Evolutionary conservation across 37 sponge, comb jelly and placozoan species (phyloP).

Genomic region (Agelas oroides): DNA sequence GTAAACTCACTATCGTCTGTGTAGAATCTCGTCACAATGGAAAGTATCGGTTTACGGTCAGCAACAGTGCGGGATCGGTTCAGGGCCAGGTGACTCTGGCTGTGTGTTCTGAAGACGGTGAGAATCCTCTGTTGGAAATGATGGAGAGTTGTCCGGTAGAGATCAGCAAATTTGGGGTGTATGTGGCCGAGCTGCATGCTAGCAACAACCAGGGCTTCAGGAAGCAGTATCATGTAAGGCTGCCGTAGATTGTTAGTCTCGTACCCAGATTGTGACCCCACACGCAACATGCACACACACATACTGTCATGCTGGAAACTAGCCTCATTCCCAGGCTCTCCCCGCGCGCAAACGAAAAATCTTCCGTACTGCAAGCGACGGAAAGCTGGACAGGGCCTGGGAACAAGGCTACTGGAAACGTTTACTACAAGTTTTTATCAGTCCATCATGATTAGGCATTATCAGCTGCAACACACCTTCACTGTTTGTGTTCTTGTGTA

Average conservation of each 20-base stretch:
- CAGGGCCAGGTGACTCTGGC: conserved; percentile 40
- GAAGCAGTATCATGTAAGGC: conserved; percentile 50
- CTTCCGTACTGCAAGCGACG: too few relatives aligned
- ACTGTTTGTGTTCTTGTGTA: too few relatives aligned
- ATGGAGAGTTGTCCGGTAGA: not conserved
- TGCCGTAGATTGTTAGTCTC: too few relatives aligned
- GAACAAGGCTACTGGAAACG: too few relatives aligned
- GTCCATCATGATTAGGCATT: too few relatives aligned
- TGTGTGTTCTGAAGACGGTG: conserved; percentile 11
- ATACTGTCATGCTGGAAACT: too few relatives aligned
- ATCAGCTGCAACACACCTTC: too few relatives aligned
- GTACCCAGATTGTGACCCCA: too few relatives aligned
- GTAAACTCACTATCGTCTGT: conserved; percentile 21
- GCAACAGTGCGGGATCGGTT: conserved; percentile 49
- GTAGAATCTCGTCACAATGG: conserved; percentile 47
- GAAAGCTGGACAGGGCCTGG: too few relatives aligned
- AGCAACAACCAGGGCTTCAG: conserved; percentile 45
- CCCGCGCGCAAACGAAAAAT: too few relatives aligned
- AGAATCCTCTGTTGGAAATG: not conserved
- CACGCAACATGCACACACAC: not conserved
- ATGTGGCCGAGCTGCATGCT: conserved; percentile 23
- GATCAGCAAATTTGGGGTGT: conserved; percentile 38
- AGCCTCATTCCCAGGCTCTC: too few relatives aligned
- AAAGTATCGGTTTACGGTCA: conserved; percentile 45
- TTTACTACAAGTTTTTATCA: too few relatives aligned